Evolutionary conservation across 2,888 invertebrate genomes (phyloP), one percentile per base, ranked within the genome.

Genomic region (Congeria kusceri): DNA sequence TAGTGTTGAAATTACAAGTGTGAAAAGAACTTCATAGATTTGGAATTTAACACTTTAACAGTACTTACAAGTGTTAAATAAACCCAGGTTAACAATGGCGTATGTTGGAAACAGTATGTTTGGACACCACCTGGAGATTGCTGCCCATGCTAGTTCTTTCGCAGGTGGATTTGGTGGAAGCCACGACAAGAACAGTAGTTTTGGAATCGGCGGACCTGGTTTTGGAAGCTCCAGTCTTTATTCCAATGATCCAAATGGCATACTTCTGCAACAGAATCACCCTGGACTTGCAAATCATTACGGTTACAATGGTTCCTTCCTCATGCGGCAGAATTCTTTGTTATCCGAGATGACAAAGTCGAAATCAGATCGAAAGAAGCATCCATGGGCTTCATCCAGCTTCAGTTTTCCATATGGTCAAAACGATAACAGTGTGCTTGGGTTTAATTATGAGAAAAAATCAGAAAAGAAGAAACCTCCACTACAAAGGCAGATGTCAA

Each of bases 291-390:
- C 32, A 4, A 61, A 57, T 23, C 49, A 65, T 18, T 46, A 74
- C 27, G 64, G 66, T n/a, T 63, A 70, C 15, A 61, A 62, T 53
- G 71, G 69, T 2, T 53, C 53, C 20, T 53, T 53, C 20, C 62
- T 80, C 13, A 63, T 75, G 15, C 66, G 77, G 27, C 79, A 80
- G 62, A 74, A 80, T 44, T 83, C 83, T 2, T 64, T 83, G 11
- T 66, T 83, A 0, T 65, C 74, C 25, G 79, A 80, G 29, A 83
- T 83, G 83, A 83, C 83, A 20, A 67, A 64, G n/a, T 83, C 83
- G 0, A 83, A 83, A 58, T 46, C 49, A 3, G 83, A 83, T 29
- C 27, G 71, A 0, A 57, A 53, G 15, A 72, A 70, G 23, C 70
- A 71, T 18, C 83, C 83, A 3, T 73, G 63, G 74, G 70, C 69